Percentiles rank a stretch among this genome's conserved stretches.
Evolutionary conservation across 2,113 vertebrate genomes (phyloP).

Genomic region (Hiodon tergisus): DNA sequence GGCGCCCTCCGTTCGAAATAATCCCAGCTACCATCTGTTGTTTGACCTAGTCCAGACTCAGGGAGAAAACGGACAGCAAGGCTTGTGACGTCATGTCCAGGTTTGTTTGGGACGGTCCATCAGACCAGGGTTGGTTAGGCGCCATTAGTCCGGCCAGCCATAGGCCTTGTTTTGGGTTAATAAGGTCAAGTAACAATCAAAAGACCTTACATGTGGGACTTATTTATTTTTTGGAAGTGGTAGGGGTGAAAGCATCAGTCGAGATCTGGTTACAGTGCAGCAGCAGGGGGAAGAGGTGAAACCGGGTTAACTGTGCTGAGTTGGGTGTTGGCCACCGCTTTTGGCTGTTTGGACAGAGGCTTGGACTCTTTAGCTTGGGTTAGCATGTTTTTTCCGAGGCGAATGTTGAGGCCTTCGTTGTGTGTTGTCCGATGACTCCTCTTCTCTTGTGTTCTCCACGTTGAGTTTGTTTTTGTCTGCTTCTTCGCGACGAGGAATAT

Average conservation of each 20-base stretch:
- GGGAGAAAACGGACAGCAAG: conserved; percentile 21
- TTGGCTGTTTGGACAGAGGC: not conserved
- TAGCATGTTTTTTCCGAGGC: not conserved
- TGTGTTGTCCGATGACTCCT: not conserved
- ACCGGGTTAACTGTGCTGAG: no score
- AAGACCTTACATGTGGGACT: conserved; percentile 66
- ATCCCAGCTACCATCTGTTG: conserved; percentile 52
- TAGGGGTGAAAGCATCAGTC: conserved; percentile 43
- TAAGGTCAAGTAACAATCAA: conserved; percentile 58
- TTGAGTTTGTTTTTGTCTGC: no score
- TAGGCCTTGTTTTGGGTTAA: conserved; percentile 64
- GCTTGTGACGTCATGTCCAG: conserved; percentile 31
- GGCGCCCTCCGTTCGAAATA: conserved; percentile 38
- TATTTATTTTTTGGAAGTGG: conserved; percentile 55
- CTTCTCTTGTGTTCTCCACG: no score
- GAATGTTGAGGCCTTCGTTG: not conserved
- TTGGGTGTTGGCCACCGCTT: not conserved
- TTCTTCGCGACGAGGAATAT: no score
- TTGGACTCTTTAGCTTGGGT: not conserved
- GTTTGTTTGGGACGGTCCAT: conserved; percentile 50
- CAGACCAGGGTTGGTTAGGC: conserved; percentile 28
- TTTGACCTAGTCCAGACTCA: conserved; percentile 55
- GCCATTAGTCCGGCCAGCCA: conserved; percentile 42
- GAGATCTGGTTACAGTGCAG: conserved; percentile 45
- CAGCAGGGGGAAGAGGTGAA: conserved; percentile 27